Conservation (phyloP, 2,113 vertebrate species). For the Phycodurus eques region DNA sequence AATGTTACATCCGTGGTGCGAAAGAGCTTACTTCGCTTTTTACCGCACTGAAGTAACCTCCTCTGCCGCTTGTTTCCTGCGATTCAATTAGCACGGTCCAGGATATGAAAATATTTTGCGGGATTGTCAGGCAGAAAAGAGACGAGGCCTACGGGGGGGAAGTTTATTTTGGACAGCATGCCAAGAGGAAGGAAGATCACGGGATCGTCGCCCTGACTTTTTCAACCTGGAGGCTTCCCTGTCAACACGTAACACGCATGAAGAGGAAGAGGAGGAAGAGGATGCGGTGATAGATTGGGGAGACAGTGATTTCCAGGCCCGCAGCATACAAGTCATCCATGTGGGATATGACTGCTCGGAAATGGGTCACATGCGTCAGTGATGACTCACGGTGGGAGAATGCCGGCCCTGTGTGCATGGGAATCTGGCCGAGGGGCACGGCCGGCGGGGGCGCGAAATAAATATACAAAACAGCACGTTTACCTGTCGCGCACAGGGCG, state of each 20-base stretch:
- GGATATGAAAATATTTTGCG: conserved; percentile 62
- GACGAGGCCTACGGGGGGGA: conserved; percentile 41
- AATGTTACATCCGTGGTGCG: conserved; percentile 6
- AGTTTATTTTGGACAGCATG: conserved; percentile 59
- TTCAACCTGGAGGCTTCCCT: conserved; percentile 53
- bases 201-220: conserved; percentile 49
- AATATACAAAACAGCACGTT: background rate
- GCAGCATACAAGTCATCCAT: background rate
- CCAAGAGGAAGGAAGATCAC: conserved; percentile 43
- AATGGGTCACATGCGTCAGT: conserved; percentile 51
- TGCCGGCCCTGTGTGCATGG: conserved; percentile 51
- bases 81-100: conserved; percentile 39
- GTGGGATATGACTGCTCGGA: conserved; percentile 21
- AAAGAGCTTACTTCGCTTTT: conserved; percentile 18
- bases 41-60: conserved; percentile 34
- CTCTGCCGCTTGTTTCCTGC: conserved; percentile 35
- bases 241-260: conserved; percentile 52
- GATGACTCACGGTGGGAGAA: conserved; percentile 63
- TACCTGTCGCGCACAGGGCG: conserved; percentile 94
- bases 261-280: background rate
- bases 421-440: conserved; percentile 29
- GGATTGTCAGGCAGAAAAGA: conserved; percentile 7
- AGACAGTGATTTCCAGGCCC: background rate
- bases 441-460: background rate
- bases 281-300: background rate